Evolutionary conservation across 2,797 vertebrate genomes (phyloP), one percentile per base, ranked within the genome.

Genomic region (Notolabrus celidotus): DNA sequence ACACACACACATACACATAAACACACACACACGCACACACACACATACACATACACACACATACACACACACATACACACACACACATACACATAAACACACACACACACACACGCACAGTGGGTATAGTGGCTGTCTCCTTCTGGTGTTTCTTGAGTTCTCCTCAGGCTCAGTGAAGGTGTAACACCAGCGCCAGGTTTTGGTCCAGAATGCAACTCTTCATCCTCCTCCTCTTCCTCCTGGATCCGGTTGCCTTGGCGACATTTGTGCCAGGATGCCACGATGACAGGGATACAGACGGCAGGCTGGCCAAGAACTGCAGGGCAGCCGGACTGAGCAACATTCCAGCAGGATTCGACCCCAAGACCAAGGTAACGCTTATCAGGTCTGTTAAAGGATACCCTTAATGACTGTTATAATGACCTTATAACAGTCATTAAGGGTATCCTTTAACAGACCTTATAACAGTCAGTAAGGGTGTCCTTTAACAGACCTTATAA

Each of bases 301-400:
- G 93, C 72, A 74, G 86, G 0, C 51, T 47, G 0, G 79, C 66
- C 38, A 25, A 85, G 47, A 92, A 89, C 86, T 94, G 93, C 58
- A 82, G 83, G 0, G 79, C 15, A 0, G 82, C 79, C 2, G 75
- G 85, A 4, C 84, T 90, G 52, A 66, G n/a, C 0, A 7, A 43
- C 1, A 0, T 92, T 6, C 89, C 90, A 0, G 2, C 5, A 0
- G 90, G 72, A 68, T 29, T 93, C 7, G 58, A 86, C 12, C 69
- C 31, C 2, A 15, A 41, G 0, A 92, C 80, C 3, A 34, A 87
- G 88, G 90, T 91, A 72, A 79, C 2, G 23, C 2, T n/a, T n/a
- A n/a, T n/a, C n/a, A n/a, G n/a, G n/a, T n/a, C n/a, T n/a, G n/a
- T n/a, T n/a, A n/a, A n/a, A n/a, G n/a, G n/a, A n/a, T n/a, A n/a